phyloP scores from a whole-genome alignment of 2,113 vertebrate species.

The Malurus cyaneus region DNA sequence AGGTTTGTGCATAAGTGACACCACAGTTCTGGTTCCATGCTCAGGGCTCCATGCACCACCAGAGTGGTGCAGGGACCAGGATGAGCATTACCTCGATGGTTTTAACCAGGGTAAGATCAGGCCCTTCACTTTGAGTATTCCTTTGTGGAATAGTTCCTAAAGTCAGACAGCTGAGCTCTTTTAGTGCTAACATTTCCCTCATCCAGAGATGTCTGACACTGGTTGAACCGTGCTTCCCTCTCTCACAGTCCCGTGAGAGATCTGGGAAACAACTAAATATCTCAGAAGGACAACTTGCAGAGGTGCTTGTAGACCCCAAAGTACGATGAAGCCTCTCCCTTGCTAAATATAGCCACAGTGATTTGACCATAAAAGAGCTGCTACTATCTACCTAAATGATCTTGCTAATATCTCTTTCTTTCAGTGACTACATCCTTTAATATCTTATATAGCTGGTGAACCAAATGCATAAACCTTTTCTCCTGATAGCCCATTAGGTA shows the following conservation, averaged over 20 bases:
- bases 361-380: neutral
- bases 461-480: slow-evolving; percentile 17
- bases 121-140: neutral
- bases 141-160: neutral
- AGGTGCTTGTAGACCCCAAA: neutral
- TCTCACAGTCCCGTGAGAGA: accelerated
- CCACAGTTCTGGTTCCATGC: neutral
- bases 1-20: neutral
- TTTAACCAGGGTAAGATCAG: neutral
- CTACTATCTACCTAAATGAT: neutral
- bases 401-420: neutral
- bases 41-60: neutral
- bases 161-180: neutral
- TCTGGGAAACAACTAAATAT: neutral
- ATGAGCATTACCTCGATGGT: neutral
- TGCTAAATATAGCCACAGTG: neutral
- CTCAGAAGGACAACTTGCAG: neutral
- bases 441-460: neutral
- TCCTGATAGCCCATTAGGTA: slow-evolving; percentile 39
- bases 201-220: neutral
- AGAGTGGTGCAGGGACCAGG: neutral
- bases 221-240: neutral
- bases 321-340: neutral
- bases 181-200: neutral
- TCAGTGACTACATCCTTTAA: neutral